A percentile compares a stretch with the other conserved stretches of the same genome.
Evolutionary conservation across 2,888 invertebrate genomes (phyloP).

Genomic region (Polydesmus complanatus): DNA sequence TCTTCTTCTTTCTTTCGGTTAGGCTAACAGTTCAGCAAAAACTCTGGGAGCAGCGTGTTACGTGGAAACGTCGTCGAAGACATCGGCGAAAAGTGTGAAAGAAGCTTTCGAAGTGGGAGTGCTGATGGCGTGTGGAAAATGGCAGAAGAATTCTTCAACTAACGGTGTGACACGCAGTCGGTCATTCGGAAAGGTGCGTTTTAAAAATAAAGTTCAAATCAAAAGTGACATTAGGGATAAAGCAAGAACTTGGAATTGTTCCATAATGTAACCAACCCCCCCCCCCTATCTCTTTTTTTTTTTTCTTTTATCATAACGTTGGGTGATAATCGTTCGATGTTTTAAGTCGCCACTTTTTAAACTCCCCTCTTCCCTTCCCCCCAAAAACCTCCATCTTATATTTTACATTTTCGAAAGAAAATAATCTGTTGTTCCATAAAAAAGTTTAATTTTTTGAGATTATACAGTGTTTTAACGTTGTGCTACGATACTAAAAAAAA

Average conservation of each 20-base stretch:
- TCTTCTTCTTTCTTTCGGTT: constrained; percentile 20
- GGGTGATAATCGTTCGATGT: too few species aligned
- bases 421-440: too few species aligned
- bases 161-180: constrained; percentile 12
- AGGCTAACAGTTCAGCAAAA: constrained; percentile 48
- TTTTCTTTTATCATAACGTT: too few species aligned
- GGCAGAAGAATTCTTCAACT: constrained; percentile 38
- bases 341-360: too few species aligned
- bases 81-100: constrained; percentile 45
- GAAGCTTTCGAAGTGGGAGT: constrained; percentile 54
- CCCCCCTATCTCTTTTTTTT: too few species aligned
- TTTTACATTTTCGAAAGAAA: too few species aligned
- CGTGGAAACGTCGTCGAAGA: constrained; percentile 49
- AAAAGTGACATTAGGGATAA: constrained; percentile 46
- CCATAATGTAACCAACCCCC: constrained; percentile 44
- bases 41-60: constrained; percentile 49
- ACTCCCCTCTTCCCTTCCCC: too few species aligned
- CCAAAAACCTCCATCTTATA: too few species aligned
- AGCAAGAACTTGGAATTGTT: constrained; percentile 41
- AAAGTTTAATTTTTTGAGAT: too few species aligned
- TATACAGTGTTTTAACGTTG: too few species aligned
- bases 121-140: constrained; percentile 44
- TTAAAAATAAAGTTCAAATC: constrained; percentile 39
- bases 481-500: too few species aligned
- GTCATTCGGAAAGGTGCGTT: constrained; percentile 22